Conservation (phyloP, 1,140 invertebrate genomes). For the Temnothorax nylanderi region DNA sequence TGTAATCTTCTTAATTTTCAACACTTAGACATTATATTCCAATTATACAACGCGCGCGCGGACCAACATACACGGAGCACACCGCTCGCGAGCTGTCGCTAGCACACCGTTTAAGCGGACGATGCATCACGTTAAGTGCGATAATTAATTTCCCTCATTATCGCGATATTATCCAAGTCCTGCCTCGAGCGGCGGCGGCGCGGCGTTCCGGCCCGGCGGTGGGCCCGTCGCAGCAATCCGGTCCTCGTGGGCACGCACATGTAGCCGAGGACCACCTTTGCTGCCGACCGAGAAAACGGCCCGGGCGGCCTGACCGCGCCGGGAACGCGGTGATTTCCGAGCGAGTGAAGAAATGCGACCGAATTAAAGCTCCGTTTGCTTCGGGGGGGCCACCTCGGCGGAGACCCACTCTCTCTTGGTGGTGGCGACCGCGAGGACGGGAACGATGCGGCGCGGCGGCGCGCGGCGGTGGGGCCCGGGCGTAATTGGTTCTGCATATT, state of each 20-base stretch:
- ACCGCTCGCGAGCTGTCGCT: neutral
- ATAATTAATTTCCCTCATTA: slow-evolving; percentile 59
- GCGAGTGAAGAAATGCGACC: slow-evolving; percentile 73
- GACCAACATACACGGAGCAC: neutral
- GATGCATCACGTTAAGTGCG: slow-evolving; percentile 42
- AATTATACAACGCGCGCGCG: slow-evolving; percentile 12
- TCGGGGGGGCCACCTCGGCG: slow-evolving; percentile 61
- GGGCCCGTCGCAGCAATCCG: slow-evolving; percentile 16
- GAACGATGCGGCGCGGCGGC: slow-evolving; percentile 52
- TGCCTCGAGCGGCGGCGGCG: neutral
- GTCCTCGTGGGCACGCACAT: slow-evolving; percentile 24
- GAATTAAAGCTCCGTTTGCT: slow-evolving; percentile 75
- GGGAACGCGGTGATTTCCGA: slow-evolving; percentile 73
- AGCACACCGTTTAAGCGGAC: slow-evolving; percentile 19
- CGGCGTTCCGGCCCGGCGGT: slow-evolving; percentile 5
- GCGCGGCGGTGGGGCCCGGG: slow-evolving; percentile 67
- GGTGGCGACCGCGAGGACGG: slow-evolving; percentile 51
- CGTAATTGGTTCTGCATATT: slow-evolving; percentile 83
- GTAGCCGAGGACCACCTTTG: slow-evolving; percentile 40
- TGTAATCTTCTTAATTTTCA: neutral
- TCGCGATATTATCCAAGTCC: slow-evolving; percentile 55
- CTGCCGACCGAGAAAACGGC: slow-evolving; percentile 30
- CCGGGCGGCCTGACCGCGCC: slow-evolving; percentile 18
- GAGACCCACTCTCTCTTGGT: slow-evolving; percentile 63
- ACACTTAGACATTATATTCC: slow-evolving; percentile 23